A percentile compares a stretch with the other conserved stretches of the same genome.
These are phyloP conservation scores for Reticulitermes lucifugus DNA, from an alignment of 2,888 invertebrate genomes.

Conservation along the genomic window DNA sequence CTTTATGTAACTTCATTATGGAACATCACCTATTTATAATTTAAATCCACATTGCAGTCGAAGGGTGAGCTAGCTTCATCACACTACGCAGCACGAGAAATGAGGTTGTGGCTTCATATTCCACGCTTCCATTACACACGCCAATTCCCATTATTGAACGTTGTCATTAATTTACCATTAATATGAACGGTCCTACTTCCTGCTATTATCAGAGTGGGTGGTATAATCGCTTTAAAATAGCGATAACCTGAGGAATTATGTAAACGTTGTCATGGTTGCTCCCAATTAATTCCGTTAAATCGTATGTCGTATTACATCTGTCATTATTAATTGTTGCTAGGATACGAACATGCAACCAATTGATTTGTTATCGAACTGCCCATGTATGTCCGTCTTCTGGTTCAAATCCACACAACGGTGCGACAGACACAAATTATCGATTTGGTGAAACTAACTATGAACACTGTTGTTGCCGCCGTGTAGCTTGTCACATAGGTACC, in stretches of 20 bases:
- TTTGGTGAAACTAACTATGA: no score
- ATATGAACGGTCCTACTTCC: not conserved
- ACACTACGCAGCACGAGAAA: not conserved
- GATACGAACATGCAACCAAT: no score
- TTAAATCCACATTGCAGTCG: not conserved
- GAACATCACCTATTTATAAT: not conserved
- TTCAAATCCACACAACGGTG: no score
- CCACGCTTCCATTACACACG: conserved; percentile 6
- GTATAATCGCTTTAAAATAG: not conserved
- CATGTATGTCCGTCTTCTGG: no score
- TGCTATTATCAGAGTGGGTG: not conserved
- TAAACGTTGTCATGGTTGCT: no score
- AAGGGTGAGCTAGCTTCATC: not conserved
- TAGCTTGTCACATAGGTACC: no score
- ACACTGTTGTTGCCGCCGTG: no score
- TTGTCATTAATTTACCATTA: not conserved
- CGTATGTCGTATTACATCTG: no score
- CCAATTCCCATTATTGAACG: not conserved
- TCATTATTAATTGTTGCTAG: no score
- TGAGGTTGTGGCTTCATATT: not conserved
- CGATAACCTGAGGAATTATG: not conserved
- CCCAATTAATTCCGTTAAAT: no score
- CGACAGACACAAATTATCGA: no score
- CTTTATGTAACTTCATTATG: not conserved
- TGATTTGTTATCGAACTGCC: no score